Evolutionary conservation across 2,888 invertebrate species (phyloP).

Genomic region (Hypselothyrea guttata): DNA sequence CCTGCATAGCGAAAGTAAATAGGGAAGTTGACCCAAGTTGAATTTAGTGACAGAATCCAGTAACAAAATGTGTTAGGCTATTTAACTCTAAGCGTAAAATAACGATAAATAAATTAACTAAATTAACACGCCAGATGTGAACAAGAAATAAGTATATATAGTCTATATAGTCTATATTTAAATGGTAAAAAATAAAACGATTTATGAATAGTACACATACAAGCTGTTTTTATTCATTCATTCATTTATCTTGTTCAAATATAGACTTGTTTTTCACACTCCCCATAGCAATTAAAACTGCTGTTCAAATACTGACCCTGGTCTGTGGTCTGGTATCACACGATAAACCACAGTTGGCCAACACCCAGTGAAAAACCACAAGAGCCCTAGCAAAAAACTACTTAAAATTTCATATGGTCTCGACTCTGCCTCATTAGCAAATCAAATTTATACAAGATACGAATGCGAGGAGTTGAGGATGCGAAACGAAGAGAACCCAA

Average conservation of each 20-base stretch:
- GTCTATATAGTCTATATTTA: constrained; percentile 12
- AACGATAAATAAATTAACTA: constrained; percentile 42
- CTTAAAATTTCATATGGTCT: constrained; percentile 65
- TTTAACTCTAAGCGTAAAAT: constrained; percentile 46
- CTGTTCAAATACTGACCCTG: constrained; percentile 47
- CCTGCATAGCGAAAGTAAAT: constrained; percentile 55
- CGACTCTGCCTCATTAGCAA: constrained; percentile 62
- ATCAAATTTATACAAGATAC: constrained; percentile 66
- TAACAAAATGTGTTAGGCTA: constrained; percentile 62
- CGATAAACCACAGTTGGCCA: constrained; percentile 52
- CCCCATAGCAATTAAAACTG: constrained; percentile 52
- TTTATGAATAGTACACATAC: constrained; percentile 18
- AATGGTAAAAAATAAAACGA: constrained; percentile 52
- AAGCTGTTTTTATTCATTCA: neutral
- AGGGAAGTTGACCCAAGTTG: constrained; percentile 47
- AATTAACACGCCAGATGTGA: constrained; percentile 46
- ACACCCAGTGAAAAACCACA: constrained; percentile 64
- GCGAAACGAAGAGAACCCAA: neutral
- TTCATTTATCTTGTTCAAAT: constrained; percentile 23
- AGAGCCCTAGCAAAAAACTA: constrained; percentile 40
- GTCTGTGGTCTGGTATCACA: constrained; percentile 56
- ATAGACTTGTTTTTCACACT: constrained; percentile 17
- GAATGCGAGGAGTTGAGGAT: constrained; percentile 23
- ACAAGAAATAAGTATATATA: constrained; percentile 47
- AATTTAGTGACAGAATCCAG: constrained; percentile 60